Base-by-base conservation (phyloP, 1,140 invertebrate species). In the Popillia japonica region DNA sequence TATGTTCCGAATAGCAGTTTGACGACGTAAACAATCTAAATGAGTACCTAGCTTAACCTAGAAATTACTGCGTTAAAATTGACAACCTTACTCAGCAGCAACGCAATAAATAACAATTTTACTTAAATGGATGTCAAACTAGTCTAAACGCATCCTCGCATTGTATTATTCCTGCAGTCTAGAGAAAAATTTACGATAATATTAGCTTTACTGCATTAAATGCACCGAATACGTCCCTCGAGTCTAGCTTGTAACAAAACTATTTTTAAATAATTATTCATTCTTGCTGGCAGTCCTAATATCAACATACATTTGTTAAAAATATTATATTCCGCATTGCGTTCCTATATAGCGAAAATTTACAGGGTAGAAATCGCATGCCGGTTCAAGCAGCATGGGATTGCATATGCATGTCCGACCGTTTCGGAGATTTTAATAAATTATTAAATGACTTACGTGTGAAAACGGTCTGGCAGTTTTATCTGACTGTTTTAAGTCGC, bases 11-110 rank as follows among this genome's bases (percentile, higher is more conserved):
- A n/a, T 17, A 55, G 27, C 6, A 17, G 6, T 55, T 17, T 55
- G 48, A 55, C 11, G 48, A 55, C 48, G 48, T 55, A 55, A 55
- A 55, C 48, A 55, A 17, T 55, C 17, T 55, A 55, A 55, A 55
- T 55, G 6, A 55, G 48, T 17, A 17, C 48, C 17, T n/a, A 48
- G 48, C 14, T 17, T 55, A 55, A 55, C 48, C 48, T 55, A 55
- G 11, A 55, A 55, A 55, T 14, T 44, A 44, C 0, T 14, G 17
- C 6, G 14, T 0, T 55, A 14, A 55, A 55, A 55, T n/a, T 6
- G 48, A 7, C 48, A 17, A 14, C 14, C 48, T 55, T 55, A 55
- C 17, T 55, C 48, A 55, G 17, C 48, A n/a, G 48, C 48, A 44
- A 44, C 42, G 42, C 42, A 55, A 55, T 55, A 55, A 55, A 55